Conservation (phyloP, 1,140 invertebrate genomes). For the Oppia nitens region DNA sequence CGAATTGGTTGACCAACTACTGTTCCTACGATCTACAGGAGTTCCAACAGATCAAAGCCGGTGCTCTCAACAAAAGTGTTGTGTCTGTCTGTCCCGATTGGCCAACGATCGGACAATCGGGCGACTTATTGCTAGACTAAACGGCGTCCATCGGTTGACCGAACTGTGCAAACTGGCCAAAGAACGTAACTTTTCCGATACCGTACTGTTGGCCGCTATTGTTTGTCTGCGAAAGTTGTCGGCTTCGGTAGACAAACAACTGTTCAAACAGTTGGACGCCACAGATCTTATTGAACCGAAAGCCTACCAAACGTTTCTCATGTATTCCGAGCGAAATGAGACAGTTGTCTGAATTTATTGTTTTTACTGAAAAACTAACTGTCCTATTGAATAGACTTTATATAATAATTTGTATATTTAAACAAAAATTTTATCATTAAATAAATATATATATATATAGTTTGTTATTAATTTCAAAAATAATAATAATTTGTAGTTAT, state of each 20-base stretch:
- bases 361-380: too few species aligned
- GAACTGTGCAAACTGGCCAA: constrained; percentile 46
- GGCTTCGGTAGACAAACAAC: constrained; percentile 29
- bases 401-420: too few species aligned
- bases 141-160: constrained; percentile 49
- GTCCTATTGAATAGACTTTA: too few species aligned
- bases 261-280: constrained; percentile 35
- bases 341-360: constrained; percentile 48
- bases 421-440: too few species aligned
- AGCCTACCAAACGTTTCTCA: constrained; percentile 47
- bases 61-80: constrained; percentile 65
- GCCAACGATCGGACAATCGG: constrained; percentile 41
- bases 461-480: too few species aligned
- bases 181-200: constrained; percentile 51
- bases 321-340: constrained; percentile 48
- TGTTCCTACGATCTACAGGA: too few species aligned
- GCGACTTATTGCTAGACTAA: constrained; percentile 20
- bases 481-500: too few species aligned
- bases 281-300: constrained; percentile 45
- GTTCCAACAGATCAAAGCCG: too few species aligned
- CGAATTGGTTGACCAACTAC: too few species aligned
- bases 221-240: constrained; percentile 48
- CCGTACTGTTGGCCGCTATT: constrained; percentile 50
- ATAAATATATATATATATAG: too few species aligned
- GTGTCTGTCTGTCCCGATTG: constrained; percentile 62